Percentiles rank a stretch among this genome's conserved stretches.
phyloP scores from a whole-genome alignment of 2,888 invertebrate species.

The Trachelus tabidus region DNA sequence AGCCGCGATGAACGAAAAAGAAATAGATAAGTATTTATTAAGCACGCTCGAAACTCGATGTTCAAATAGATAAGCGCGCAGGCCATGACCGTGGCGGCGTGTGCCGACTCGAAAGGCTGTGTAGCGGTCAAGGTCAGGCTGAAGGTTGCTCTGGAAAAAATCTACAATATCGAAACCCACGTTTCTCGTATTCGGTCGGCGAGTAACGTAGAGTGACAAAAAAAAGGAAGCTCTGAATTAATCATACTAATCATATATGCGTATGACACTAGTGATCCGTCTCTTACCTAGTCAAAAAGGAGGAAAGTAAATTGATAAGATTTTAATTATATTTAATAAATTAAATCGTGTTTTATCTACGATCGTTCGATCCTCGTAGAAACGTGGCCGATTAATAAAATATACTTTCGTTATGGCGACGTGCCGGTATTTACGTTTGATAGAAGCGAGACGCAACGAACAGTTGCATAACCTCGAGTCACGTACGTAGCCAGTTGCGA shows the following conservation, averaged over 20 bases:
- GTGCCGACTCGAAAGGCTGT: conserved; percentile 29
- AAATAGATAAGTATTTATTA: conserved; percentile 44
- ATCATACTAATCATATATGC: neutral
- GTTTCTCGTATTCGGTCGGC: neutral
- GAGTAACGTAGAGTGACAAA: neutral
- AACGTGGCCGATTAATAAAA: neutral
- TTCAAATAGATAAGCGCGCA: conserved; percentile 41
- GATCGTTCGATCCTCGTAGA: neutral
- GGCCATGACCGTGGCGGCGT: conserved; percentile 30
- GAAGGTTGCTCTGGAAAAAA: conserved; percentile 10
- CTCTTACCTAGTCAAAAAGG: neutral
- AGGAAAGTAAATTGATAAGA: neutral
- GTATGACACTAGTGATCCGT: neutral
- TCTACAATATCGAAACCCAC: neutral
- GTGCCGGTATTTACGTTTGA: neutral
- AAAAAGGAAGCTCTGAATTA: neutral
- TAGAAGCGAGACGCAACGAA: neutral
- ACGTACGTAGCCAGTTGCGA: neutral
- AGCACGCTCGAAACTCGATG: conserved; percentile 46
- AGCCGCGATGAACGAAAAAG: conserved; percentile 16
- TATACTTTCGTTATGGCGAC: neutral
- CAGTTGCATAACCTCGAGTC: neutral
- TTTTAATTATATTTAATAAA: too few relatives aligned
- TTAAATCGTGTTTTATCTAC: neutral
- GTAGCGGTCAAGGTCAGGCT: conserved; percentile 45